These are phyloP conservation scores for Steinernema khuongi DNA, from an alignment of 1,140 invertebrate species.

Conservation along the genomic window DNA sequence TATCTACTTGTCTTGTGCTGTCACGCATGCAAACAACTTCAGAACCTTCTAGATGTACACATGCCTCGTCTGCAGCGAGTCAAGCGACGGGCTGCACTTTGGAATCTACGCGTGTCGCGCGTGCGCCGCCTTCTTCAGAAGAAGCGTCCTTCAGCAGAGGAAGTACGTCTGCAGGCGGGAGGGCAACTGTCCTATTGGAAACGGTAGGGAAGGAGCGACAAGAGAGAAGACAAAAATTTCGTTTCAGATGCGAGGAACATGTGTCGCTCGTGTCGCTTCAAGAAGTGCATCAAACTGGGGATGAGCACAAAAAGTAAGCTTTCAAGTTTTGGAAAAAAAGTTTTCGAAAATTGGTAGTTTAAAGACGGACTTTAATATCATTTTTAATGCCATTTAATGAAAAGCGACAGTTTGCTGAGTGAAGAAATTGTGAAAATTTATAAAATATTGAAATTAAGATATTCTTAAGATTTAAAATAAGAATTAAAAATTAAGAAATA, in stretches of 20 bases:
- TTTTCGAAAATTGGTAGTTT: neutral
- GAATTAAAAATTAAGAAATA: too few species aligned
- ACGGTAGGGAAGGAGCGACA: neutral
- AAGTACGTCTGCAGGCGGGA: slow-evolving; percentile 12
- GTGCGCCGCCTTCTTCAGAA: slow-evolving; percentile 23
- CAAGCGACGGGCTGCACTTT: slow-evolving; percentile 20
- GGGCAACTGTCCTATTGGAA: neutral
- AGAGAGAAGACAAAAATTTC: neutral
- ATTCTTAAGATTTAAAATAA: too few species aligned
- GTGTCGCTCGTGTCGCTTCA: neutral
- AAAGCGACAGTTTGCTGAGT: too few species aligned
- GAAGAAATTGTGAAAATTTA: too few species aligned
- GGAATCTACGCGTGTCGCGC: slow-evolving; percentile 16
- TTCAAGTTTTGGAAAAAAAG: neutral
- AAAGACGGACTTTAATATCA: neutral
- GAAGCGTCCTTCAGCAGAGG: neutral
- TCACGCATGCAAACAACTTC: too few species aligned
- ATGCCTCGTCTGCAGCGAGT: slow-evolving; percentile 17
- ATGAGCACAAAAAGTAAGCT: slow-evolving; percentile 10
- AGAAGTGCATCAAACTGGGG: neutral
- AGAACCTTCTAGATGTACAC: too few species aligned
- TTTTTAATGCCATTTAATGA: neutral
- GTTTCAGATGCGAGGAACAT: slow-evolving; percentile 7
- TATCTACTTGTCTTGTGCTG: too few species aligned
- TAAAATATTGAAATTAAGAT: too few species aligned